Percentiles rank a stretch among this genome's conserved stretches.
These are phyloP conservation scores for Spisula solida DNA, from an alignment of 2,888 invertebrate genomes.

Conservation along the genomic window DNA sequence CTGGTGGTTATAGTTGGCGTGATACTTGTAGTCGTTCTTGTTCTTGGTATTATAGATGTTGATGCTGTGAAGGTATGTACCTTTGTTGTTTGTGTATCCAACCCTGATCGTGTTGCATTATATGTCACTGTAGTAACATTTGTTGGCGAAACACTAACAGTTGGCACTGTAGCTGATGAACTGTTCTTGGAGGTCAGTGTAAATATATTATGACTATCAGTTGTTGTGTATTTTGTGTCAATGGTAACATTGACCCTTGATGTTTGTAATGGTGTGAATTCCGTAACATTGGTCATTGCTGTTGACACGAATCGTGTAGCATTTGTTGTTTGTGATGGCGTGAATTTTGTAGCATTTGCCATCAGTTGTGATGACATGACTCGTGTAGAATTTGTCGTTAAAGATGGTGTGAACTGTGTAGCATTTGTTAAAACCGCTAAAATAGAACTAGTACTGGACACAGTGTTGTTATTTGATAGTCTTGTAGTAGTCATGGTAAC, in stretches of 20 bases:
- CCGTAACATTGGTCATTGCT: too few relatives aligned
- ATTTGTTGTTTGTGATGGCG: not conserved
- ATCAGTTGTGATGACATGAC: too few relatives aligned
- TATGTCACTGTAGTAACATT: not conserved
- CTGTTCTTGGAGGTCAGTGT: not conserved
- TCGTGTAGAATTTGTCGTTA: not conserved
- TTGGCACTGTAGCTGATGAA: not conserved
- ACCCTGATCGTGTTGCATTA: not conserved
- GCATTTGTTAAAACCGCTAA: not conserved
- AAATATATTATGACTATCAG: not conserved
- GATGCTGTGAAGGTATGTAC: not conserved
- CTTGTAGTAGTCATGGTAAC: not conserved
- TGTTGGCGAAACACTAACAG: not conserved
- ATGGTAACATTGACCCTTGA: not conserved
- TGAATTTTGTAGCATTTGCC: too few relatives aligned
- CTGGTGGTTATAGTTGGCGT: not conserved
- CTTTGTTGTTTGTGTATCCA: not conserved
- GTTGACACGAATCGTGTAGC: not conserved
- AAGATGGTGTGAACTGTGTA: not conserved
- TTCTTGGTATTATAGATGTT: not conserved
- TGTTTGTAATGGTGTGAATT: not conserved
- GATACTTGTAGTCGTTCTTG: not conserved
- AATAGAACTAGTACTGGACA: not conserved
- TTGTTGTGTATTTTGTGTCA: not conserved
- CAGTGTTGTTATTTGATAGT: not conserved